Base-by-base conservation (phyloP, 2,797 vertebrate genomes). In the Rhabdomys pumilio region DNA sequence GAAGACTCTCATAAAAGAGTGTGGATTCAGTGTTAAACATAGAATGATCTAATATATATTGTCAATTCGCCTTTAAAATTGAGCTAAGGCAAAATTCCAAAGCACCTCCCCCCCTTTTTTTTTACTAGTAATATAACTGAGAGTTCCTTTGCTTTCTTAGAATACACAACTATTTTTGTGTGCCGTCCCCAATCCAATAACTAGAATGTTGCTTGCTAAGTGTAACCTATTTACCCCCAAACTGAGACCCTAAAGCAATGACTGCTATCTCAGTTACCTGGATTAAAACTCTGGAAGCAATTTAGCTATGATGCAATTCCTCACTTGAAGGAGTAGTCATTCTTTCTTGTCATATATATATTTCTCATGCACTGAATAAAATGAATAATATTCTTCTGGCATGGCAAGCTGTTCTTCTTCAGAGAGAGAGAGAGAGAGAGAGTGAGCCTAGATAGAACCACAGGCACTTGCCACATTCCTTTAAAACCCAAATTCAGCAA, bases 11-110 rank as follows among this genome's bases (percentile, higher is more conserved):
- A 15, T 22, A 34, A 81, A 85, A 38, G 31, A 44, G 10, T 63
- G 15, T 14, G 20, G 20, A 69, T 22, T 61, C 53, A 75, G 26
- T 61, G 47, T 12, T 59, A 59, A 89, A 50, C n/a, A 4, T 79
- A 65, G 24, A 59, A 63, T 47, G 41, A 15, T 80, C n/a, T 75
- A 26, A 73, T 91, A 15, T 63, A 1, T 26, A 63, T 47, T 53
- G 79, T 29, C 26, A 20, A 67, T 61, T 79, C 69, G 19, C 8
- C 19, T 88, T 90, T 83, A 95, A 69, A 61, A 76, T 38, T 84
- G 67, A 91, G 61, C 19, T 29, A 90, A 92, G 44, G 31, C 6
- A 95, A 79, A 89, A 61, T 50, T 91, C 4, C 10, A 73, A 89
- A 50, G 14, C 41, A 50, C n/a, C n/a, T n/a, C 0, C 9, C 11